Evolutionary conservation across 1,140 invertebrate genomes (phyloP), one percentile per base, ranked within the genome.

Genomic region (Grapholita molesta): DNA sequence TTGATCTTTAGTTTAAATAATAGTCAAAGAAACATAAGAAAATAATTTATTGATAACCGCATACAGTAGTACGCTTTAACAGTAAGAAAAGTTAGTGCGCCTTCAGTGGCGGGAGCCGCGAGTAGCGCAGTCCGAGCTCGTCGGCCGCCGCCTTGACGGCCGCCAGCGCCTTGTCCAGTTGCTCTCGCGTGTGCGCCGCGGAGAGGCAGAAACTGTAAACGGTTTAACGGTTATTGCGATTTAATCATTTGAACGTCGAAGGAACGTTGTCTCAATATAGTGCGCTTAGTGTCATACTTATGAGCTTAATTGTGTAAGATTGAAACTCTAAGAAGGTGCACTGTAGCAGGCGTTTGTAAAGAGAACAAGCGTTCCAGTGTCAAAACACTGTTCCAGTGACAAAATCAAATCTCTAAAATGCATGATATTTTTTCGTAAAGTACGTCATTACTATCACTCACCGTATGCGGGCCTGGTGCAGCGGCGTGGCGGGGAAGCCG

Each of bases 401-500:
- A 30, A 30, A n/a, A n/a, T n/a, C n/a, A n/a, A n/a, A n/a, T n/a
- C n/a, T n/a, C n/a, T n/a, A n/a, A n/a, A n/a, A n/a, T n/a, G n/a
- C n/a, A n/a, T n/a, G n/a, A n/a, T n/a, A n/a, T n/a, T n/a, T n/a
- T n/a, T n/a, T n/a, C n/a, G n/a, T n/a, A n/a, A n/a, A n/a, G n/a
- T n/a, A 71, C 68, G 68, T 68, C 68, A 69, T 64, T 71, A 70
- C 65, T 53, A 71, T 76, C 64, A 70, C 7, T 21, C 18, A 88
- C 75, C 99, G 92, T 72, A 98, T 98, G 83, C 99, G 94, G 21
- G 97, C 97, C 92, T 97, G 95, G 93, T 98, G 96, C 66, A 99
- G 94, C 52, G 98, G 97, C n/a, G 99, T 99, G 30, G 99, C 99
- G 66, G 99, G 99, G 92, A 99, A 99, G 68, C 98, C 98, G 68